Evolutionary conservation across 2,113 vertebrate species (phyloP).

Genomic region (Hyaena hyaena): DNA sequence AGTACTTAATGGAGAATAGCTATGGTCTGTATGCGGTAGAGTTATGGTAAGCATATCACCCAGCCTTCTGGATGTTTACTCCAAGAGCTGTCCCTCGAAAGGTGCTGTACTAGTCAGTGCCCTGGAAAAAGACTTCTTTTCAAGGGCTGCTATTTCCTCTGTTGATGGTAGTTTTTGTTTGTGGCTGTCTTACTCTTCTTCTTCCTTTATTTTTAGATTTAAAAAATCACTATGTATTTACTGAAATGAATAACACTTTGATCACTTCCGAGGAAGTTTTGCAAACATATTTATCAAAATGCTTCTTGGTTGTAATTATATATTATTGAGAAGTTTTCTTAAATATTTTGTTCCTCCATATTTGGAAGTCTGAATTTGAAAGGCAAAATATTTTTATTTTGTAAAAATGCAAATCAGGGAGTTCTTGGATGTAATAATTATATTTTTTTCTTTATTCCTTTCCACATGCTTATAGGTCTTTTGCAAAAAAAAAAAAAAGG

Average conservation of each 20-base stretch:
- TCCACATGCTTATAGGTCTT: background rate
- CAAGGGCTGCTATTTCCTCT: background rate
- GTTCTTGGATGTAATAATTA: slow-evolving; percentile 10
- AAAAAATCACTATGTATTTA: background rate
- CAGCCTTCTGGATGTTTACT: background rate
- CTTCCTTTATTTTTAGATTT: background rate
- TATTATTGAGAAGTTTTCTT: background rate
- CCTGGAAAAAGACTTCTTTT: background rate
- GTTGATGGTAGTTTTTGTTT: background rate
- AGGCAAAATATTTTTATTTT: slow-evolving; percentile 56
- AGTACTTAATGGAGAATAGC: background rate
- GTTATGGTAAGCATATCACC: fast-evolving
- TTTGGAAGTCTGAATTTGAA: slow-evolving; percentile 51
- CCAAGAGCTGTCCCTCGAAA: background rate
- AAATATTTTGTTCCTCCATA: background rate
- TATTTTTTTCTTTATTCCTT: slow-evolving; percentile 27
- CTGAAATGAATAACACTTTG: background rate
- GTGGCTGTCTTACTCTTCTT: background rate
- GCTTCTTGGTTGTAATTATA: background rate
- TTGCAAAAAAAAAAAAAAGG: slow-evolving; percentile 11
- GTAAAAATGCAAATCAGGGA: slow-evolving; percentile 38
- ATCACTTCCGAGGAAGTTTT: slow-evolving; percentile 28
- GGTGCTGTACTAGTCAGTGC: fast-evolving
- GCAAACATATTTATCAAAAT: slow-evolving; percentile 42
- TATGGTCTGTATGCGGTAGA: background rate